Percentiles rank a stretch among this genome's conserved stretches.
These are phyloP conservation scores for Gryon sp. DNA, from an alignment of 1,140 invertebrate species.

Conservation along the genomic window DNA sequence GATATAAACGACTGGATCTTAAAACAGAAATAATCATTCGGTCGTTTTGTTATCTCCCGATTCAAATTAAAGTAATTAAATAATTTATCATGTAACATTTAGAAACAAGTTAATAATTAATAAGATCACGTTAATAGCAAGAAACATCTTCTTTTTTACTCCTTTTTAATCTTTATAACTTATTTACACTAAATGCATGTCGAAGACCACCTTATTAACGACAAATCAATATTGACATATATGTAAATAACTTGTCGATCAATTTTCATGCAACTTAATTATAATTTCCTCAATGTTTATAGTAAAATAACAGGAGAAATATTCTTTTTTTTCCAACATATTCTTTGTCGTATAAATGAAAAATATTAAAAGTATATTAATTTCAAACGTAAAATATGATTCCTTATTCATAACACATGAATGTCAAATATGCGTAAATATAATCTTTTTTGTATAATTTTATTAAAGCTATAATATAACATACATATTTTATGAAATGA, in stretches of 20 bases:
- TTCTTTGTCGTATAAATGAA: too few relatives aligned
- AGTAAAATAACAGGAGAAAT: too few relatives aligned
- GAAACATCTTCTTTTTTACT: neutral
- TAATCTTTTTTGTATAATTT: too few relatives aligned
- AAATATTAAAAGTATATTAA: too few relatives aligned
- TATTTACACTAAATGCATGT: neutral
- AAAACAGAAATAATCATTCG: neutral
- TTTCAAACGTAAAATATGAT: too few relatives aligned
- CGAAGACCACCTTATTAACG: constrained; percentile 8
- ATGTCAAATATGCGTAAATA: too few relatives aligned
- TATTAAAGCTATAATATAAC: too few relatives aligned
- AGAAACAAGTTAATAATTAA: neutral
- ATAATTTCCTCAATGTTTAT: too few relatives aligned
- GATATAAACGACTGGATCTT: neutral
- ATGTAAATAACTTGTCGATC: constrained; percentile 19
- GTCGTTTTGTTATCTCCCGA: neutral
- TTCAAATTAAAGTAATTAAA: neutral
- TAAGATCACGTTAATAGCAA: neutral
- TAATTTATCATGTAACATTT: neutral
- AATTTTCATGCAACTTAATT: constrained; percentile 29
- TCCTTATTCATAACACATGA: too few relatives aligned
- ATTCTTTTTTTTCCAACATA: too few relatives aligned
- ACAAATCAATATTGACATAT: constrained; percentile 19
- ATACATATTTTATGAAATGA: too few relatives aligned
- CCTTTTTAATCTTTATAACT: neutral